Evolutionary conservation across 2,797 vertebrate species (phyloP), one percentile per base, ranked within the genome.

Genomic region (Salmo trutta): DNA sequence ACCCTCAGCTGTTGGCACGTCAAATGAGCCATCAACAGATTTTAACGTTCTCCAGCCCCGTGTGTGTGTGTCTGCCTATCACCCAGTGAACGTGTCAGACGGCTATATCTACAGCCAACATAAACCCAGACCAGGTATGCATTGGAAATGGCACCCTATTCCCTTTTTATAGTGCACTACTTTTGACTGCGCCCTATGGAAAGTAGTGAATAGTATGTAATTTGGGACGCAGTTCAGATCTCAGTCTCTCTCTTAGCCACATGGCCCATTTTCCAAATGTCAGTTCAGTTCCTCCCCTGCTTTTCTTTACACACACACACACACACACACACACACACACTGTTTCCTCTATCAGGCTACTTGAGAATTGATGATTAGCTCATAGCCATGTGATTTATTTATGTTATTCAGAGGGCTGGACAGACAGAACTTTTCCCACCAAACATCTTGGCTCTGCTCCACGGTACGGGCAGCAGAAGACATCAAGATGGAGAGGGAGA

Each of bases 331-430:
- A 47, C 41, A 47, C 41, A 41, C 36, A 41, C 19, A 62, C 54
- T 66, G 76, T 81, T 84, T 85, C 80, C 79, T 71, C 87, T 53
- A 78, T 70, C 82, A 81, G 77, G 83, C 89, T 92, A 82, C 88
- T 90, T 91, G 84, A 91, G 88, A 90, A 87, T 92, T 93, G 75
- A 81, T 90, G 89, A 94, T 93, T 93, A 93, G 91, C 91, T 93
- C 90, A 91, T 90, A 90, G 89, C 84, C 82, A 92, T 92, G 86
- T 94, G 91, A 93, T 95, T 95, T 94, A 95, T 95, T 94, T 93
- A 88, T 93, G 92, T 92, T 93, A 83, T 91, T 91, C 77, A 90
- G 86, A 91, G 88, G 85, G 85, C 91, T 88, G 89, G 91, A 94
- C 89, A 87, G 84, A 84, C 85, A 86, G 87, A 93, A 87, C 83